Conservation (phyloP, 2,888 invertebrate genomes). For the Leptarthrus brevirostris region DNA sequence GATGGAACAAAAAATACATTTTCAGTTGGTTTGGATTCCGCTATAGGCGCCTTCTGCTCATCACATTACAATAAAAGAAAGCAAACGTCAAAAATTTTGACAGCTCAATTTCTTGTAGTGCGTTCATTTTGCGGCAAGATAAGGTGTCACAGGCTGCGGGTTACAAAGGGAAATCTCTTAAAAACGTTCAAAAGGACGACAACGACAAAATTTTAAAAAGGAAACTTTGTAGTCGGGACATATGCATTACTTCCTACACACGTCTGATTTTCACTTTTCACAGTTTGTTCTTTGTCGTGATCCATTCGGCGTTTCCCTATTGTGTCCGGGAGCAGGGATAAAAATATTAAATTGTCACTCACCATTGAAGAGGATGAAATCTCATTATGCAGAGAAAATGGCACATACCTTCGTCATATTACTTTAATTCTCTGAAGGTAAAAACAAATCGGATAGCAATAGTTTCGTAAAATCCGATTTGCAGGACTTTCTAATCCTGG, state of each 20-base stretch:
- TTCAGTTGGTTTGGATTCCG: neutral
- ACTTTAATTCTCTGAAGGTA: neutral
- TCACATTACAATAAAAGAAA: constrained; percentile 25
- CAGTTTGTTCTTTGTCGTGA: constrained; percentile 22
- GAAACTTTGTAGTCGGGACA: neutral
- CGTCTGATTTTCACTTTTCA: constrained; percentile 38
- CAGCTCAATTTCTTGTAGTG: constrained; percentile 63
- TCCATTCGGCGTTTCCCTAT: neutral
- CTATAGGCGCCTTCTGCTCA: constrained; percentile 1
- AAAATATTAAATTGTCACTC: constrained; percentile 45
- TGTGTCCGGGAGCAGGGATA: constrained; percentile 33
- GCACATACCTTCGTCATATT: neutral
- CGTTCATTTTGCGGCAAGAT: constrained; percentile 1
- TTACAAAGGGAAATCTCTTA: constrained; percentile 42
- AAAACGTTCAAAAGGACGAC: constrained; percentile 31
- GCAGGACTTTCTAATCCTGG: neutral
- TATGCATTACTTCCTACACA: constrained; percentile 26
- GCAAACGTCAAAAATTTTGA: constrained; percentile 66
- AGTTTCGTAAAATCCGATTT: neutral
- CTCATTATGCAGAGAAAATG: neutral
- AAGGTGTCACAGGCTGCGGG: constrained; percentile 20
- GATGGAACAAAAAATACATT: constrained; percentile 20
- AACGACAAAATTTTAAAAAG: constrained; percentile 32
- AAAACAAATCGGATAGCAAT: neutral
- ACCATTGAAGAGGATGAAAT: constrained; percentile 20